Evolutionary conservation across 2,113 vertebrate genomes (phyloP), one percentile per base, ranked within the genome.

Genomic region (Pygoscelis antarcticus): DNA sequence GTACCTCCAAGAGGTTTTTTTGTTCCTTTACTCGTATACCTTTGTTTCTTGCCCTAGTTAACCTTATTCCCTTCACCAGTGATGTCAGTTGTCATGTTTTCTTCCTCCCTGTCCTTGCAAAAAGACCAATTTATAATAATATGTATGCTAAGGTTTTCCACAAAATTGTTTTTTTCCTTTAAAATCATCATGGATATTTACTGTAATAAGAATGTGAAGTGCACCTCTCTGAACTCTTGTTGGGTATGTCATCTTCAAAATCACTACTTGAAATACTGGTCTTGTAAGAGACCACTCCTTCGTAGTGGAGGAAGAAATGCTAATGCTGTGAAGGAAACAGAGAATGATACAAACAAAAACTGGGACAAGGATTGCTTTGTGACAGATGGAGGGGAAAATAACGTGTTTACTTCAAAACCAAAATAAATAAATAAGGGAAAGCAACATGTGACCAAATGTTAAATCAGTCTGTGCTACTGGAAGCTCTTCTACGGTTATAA

Each of bases 331-430:
- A 75, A 74, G 54, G 54, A 88, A 89, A 51, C 11, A 66, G 46
- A 40, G 30, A 85, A 87, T 58, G 10, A 57, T 40, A 29, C 11
- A 75, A 74, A 65, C 36, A 17, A 64, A 82, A 92, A 71, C 27
- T 81, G 30, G n/a, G 80, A 57, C 44, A 52, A 42, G 29, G 77
- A 19, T 38, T 89, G 65, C 34, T 82, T 79, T 79, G n/a, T 95
- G 74, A 75, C 80, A 95, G 95, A 92, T 91, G 77, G 77, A 91
- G 20, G 18, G 57, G 52, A 55, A 88, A 86, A 90, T 54, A 76
- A 65, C 66, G 38, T 92, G 30, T 79, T 65, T 61, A 69, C 83
- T 58, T 96, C 22, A 77, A 87, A 95, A 27, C 16, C 70, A 51
- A 82, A 93, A 75, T 87, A 92, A 86, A 77, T 55, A 80, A 89